These are phyloP conservation scores for Panthera uncia DNA, from an alignment of 2,113 vertebrate species.

Conservation along the genomic window DNA sequence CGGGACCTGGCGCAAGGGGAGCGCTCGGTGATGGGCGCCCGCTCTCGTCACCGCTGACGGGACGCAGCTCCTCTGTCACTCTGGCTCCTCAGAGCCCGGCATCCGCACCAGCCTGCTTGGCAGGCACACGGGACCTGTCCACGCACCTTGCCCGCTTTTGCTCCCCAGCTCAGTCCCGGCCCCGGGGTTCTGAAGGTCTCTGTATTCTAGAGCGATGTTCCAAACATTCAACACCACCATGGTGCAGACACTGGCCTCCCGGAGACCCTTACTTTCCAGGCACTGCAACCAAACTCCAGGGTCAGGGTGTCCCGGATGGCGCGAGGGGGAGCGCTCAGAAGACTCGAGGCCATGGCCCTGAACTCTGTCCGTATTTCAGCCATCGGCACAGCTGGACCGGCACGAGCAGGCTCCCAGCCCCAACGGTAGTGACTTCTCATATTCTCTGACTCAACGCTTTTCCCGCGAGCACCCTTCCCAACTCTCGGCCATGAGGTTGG, in stretches of 20 bases:
- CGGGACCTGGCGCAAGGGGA: not conserved
- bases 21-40: not conserved
- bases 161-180: not conserved
- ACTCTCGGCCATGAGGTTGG: not conserved
- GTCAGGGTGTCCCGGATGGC: not conserved
- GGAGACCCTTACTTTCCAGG: not conserved
- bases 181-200: not conserved
- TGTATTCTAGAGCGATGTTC: not conserved
- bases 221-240: too few species aligned
- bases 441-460: not conserved
- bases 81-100: accelerated
- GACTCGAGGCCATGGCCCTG: not conserved
- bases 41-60: accelerated
- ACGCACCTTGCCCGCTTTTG: accelerated
- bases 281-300: not conserved
- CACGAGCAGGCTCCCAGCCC: not conserved
- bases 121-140: not conserved
- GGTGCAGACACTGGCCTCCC: not conserved
- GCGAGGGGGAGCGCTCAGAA: not conserved
- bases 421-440: accelerated
- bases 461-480: not conserved
- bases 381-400: accelerated
- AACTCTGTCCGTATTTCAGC: not conserved
- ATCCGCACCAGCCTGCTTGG: not conserved
- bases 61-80: accelerated